A percentile compares a stretch with the other conserved stretches of the same genome.
Evolutionary conservation across 2,888 invertebrate species (phyloP).

Genomic region (Cheilosia urbana): DNA sequence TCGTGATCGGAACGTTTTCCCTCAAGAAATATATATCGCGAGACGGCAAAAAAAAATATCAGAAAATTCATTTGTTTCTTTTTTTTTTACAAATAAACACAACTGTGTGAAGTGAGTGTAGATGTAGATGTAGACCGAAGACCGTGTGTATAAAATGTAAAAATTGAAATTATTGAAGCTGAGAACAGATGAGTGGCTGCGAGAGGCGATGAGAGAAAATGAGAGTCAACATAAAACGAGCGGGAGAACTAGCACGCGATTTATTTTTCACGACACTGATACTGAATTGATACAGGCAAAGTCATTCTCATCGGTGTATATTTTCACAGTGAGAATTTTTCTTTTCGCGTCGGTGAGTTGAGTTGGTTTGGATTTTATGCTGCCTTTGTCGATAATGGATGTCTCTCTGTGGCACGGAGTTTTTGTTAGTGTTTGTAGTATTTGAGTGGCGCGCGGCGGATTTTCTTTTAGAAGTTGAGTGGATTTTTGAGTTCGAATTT

Average conservation of each 20-base stretch:
- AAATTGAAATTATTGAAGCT: constrained; percentile 2
- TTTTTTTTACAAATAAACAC: constrained; percentile 49
- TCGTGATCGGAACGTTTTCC: constrained; percentile 63
- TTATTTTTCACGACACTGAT: background rate
- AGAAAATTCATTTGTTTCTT: constrained; percentile 10
- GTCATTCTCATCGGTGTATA: background rate
- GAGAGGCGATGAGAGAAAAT: constrained; percentile 53
- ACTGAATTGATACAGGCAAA: background rate
- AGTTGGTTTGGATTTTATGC: constrained; percentile 41
- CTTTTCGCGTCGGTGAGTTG: constrained; percentile 22
- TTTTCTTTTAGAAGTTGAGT: constrained; percentile 26
- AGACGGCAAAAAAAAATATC: constrained; percentile 61
- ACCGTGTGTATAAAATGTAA: constrained; percentile 19
- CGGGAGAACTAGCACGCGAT: background rate
- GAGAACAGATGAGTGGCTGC: constrained; percentile 29
- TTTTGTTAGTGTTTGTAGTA: constrained; percentile 37
- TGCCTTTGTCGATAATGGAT: constrained; percentile 38
- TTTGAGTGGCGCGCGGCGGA: background rate
- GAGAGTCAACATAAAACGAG: constrained; percentile 1
- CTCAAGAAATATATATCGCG: constrained; percentile 72
- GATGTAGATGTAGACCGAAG: background rate
- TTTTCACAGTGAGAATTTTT: constrained; percentile 12
- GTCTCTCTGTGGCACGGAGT: background rate
- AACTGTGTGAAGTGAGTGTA: background rate
- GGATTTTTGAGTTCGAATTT: background rate